Evolutionary conservation across 53 echinoderm and acorn worm species (phyloP), one percentile per base, ranked within the genome.

Genomic region (Hippasteria phrygiana): DNA sequence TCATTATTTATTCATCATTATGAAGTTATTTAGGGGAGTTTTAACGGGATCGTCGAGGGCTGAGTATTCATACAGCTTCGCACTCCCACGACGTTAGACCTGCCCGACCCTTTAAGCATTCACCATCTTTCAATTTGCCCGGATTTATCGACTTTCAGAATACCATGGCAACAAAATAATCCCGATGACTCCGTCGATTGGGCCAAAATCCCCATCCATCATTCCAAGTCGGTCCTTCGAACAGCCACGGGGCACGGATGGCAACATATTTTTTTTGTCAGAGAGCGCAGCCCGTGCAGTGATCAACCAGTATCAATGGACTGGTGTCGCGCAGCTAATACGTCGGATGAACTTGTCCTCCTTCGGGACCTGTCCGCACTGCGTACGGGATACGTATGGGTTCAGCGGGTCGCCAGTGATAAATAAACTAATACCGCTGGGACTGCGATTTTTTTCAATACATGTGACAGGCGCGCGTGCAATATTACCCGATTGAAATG

Each of bases 131-230:
- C 55, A 55, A 71, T 69, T 85, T 70, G 17, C 51, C 32, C 18
- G 43, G 71, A 34, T 26, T 70, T 71, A 69, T 71, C 51, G 71
- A 54, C 64, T 85, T 85, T 34, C 50, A 43, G 5, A 50, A 71
- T 24, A 71, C 71, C 85, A 85, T 85, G 85, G 71, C 5, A 71
- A 85, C 85, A 5, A 54, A 69, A 71, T 46, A 35, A 51, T 71
- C 35, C 18, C 79, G 11, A 79, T 24, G 37, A 54, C 77, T 51
- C 2, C 11, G 50, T 16, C 29, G 55, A 79, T 79, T 62, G 55
- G 79, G 37, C 22, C 8, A 51, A 16, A 50, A 47, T 17, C 34
- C 8, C 62, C 40, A 59, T 79, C 79, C 14, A 56, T 56, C 79
- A 39, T 55, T 26, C 54, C 77, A 9, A 2, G 22, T 77, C 55